These are phyloP conservation scores for Volucella inanis DNA, from an alignment of 2,888 invertebrate species.

Conservation along the genomic window DNA sequence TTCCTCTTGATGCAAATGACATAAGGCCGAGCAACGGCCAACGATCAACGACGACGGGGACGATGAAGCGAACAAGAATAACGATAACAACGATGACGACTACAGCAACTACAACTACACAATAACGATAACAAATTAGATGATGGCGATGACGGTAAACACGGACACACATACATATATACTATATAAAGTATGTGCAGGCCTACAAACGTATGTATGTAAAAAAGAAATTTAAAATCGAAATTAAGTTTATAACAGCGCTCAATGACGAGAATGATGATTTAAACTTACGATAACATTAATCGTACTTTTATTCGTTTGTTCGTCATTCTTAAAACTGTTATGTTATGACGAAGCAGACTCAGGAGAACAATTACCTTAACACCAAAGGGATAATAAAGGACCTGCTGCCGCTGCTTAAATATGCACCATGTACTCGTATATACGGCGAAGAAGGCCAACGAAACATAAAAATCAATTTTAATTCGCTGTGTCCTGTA, in stretches of 20 bases:
- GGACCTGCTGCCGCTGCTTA: constrained; percentile 14
- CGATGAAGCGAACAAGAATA: constrained; percentile 7
- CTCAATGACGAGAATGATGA: constrained; percentile 62
- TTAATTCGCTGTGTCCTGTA: constrained; percentile 6
- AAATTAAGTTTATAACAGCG: constrained; percentile 57
- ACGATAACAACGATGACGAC: no score
- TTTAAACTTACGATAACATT: constrained; percentile 66
- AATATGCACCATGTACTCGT: not conserved
- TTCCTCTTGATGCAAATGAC: constrained; percentile 57
- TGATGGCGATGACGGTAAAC: constrained; percentile 38
- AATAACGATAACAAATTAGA: constrained; percentile 49
- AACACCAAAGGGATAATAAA: not conserved
- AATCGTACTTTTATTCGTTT: constrained; percentile 58
- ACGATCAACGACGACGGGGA: constrained; percentile 16
- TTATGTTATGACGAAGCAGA: not conserved
- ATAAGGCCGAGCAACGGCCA: constrained; percentile 37
- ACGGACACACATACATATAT: not conserved
- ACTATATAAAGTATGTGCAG: not conserved
- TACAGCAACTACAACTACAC: no score
- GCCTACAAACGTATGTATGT: no score
- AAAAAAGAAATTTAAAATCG: constrained; percentile 18
- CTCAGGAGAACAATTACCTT: constrained; percentile 5
- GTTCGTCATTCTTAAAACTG: constrained; percentile 37
- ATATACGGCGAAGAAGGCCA: constrained; percentile 31
- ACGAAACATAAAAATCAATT: constrained; percentile 33